These are phyloP conservation scores for Drosophila eohydei DNA, from an alignment of 2,888 invertebrate species.

Conservation along the genomic window DNA sequence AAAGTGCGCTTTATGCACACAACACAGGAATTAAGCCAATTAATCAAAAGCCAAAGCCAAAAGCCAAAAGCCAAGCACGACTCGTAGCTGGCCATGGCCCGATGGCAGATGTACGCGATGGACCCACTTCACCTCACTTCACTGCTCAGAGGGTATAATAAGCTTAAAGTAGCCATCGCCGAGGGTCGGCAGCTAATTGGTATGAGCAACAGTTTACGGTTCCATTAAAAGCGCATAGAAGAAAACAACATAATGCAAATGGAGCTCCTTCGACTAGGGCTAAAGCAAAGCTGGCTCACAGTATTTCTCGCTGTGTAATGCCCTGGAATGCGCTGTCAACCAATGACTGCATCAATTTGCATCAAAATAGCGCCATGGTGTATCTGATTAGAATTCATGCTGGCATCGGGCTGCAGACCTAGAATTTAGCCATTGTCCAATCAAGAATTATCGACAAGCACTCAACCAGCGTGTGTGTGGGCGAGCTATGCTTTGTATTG, in stretches of 20 bases:
- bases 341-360: conserved; percentile 6
- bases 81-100: background rate
- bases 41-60: conserved; percentile 14
- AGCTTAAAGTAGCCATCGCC: background rate
- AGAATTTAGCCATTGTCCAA: conserved; percentile 10
- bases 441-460: conserved; percentile 6
- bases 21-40: conserved; percentile 15
- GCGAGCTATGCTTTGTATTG: background rate
- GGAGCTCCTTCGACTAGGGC: background rate
- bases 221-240: background rate
- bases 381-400: conserved; percentile 9
- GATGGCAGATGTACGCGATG: background rate
- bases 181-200: conserved; percentile 6
- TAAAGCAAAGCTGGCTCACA: background rate
- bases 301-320: background rate
- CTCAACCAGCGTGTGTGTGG: background rate
- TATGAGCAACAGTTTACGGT: conserved; percentile 6
- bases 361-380: conserved; percentile 1
- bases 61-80: background rate
- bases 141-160: background rate
- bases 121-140: background rate
- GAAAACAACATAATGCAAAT: background rate
- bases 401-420: conserved; percentile 3
- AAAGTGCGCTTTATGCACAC: conserved; percentile 22
- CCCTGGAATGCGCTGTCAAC: background rate